Evolutionary conservation across 2,113 vertebrate species (phyloP), one percentile per base, ranked within the genome.

Genomic region (Dascyllus trimaculatus): DNA sequence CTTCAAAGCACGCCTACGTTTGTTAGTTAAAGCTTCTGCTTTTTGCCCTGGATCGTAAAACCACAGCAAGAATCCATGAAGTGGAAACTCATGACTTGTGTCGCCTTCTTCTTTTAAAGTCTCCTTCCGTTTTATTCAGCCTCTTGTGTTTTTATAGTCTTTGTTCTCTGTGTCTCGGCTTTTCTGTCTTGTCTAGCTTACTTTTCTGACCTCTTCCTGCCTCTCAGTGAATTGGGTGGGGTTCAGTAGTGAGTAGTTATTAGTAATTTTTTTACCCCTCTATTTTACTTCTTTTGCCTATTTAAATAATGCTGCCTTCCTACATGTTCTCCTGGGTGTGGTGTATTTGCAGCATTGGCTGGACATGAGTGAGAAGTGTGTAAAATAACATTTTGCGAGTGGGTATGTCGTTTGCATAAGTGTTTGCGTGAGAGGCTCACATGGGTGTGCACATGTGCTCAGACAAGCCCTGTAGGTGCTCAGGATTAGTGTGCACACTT

Each of bases 191-290:
- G 38, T 75, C 53, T 76, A 21, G 24, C 64, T 29, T 73, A 73
- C 68, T 84, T 63, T 78, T 71, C 57, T 35, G 18, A 35, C 43
- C 68, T 73, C 59, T 58, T 13, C 65, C 81, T 82, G 65, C 57
- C 45, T 85, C 71, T 81, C 69, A 35, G 65, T 77, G 71, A 64
- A 67, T 62, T 76, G 91, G 92, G 91, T 90, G 88, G 81, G 88
- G 91, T 77, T 88, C 68, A 85, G 78, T 76, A 79, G 61, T 82
- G 58, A 74, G 65, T 52, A 70, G 58, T 51, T 88, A 80, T 81
- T 64, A 64, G 59, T 82, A 80, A n/a, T n/a, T 78, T 57, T 88
- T 87, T 86, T 82, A 74, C 78, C 62, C 68, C 58, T 77, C 38
- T 24, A 21, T 54, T 43, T 70, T 9, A 4, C 35, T 22, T 52